Evolutionary conservation across 2,113 vertebrate genomes (phyloP), one percentile per base, ranked within the genome.

Genomic region (Gopherus flavomarginatus): DNA sequence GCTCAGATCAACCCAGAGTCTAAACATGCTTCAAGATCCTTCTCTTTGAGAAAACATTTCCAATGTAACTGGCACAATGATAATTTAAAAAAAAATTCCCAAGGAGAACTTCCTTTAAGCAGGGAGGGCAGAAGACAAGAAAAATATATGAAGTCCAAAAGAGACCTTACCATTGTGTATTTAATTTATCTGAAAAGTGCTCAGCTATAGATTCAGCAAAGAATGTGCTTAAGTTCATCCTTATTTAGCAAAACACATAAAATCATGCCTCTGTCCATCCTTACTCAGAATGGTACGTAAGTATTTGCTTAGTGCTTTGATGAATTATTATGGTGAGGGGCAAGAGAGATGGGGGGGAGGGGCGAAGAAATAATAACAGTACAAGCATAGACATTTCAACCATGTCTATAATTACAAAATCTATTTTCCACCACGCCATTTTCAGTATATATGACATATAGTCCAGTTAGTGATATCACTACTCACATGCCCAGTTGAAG

Each of bases 101-200:
- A 77, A 80, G 54, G 2, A 93, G 69, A 47, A 3, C 14, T 16
- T 62, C n/a, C 31, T 57, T 80, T 57, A 95, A 83, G 21, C 4
- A 77, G 1, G 19, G 24, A 65, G 59, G n/a, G 87, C 0, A 79
- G 77, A 79, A 86, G 82, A 89, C 56, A 88, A 87, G 44, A 80
- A 69, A 81, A 95, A 88, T 69, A 92, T 62, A 95, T 79, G 0
- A 89, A 81, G 26, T 26, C 89, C 27, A 52, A 44, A 65, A 92
- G 80, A 91, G 22, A 59, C 2, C 5, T 81, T 69, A 35, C 35
- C 87, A 72, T 1, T 57, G 10, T 75, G 89, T 88, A 78, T 78
- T 44, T 49, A 72, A 85, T 95, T 95, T 85, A 86, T 95, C 87
- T 93, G 78, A 92, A 92, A 95, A 96, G 65, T 75, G 24, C 90